phyloP scores from a whole-genome alignment of 1,140 invertebrate genomes.

The Nebria ingens region DNA sequence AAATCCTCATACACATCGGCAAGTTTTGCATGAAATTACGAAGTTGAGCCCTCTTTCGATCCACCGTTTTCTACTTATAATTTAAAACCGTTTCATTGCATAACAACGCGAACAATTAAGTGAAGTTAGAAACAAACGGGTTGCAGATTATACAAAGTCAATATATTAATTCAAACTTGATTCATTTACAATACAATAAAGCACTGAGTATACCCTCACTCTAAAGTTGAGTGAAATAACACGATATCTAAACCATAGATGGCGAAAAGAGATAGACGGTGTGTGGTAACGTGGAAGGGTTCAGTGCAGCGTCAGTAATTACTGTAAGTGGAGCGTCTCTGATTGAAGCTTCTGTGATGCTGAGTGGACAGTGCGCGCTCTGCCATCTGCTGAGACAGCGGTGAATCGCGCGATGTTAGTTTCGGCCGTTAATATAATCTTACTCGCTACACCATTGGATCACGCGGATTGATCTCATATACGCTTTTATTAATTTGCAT shows the following conservation, averaged over 20 bases:
- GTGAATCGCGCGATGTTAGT: neutral
- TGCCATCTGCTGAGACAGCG: neutral
- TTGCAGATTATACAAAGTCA: constrained; percentile 5
- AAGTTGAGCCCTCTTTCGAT: too few relatives aligned
- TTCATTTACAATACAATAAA: constrained; percentile 9
- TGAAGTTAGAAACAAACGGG: neutral
- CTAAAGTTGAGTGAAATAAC: neutral
- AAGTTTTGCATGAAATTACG: too few relatives aligned
- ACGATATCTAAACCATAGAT: neutral
- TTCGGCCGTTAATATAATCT: neutral
- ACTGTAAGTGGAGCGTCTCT: neutral
- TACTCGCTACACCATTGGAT: neutral
- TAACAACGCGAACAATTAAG: neutral
- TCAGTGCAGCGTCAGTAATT: neutral
- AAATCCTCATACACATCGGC: too few relatives aligned
- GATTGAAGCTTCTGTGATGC: neutral
- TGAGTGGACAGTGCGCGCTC: constrained; percentile 2
- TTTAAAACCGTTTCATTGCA: neutral
- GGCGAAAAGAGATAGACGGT: neutral
- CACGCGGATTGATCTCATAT: neutral
- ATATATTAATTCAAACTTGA: constrained; percentile 6
- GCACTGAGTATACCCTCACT: neutral
- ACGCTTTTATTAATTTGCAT: neutral
- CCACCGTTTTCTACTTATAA: too few relatives aligned
- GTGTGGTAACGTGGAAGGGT: neutral